Percentiles rank a stretch among this genome's conserved stretches.
Conservation (phyloP, 2,888 invertebrate genomes). For the Callyntrura guangdongensis region DNA sequence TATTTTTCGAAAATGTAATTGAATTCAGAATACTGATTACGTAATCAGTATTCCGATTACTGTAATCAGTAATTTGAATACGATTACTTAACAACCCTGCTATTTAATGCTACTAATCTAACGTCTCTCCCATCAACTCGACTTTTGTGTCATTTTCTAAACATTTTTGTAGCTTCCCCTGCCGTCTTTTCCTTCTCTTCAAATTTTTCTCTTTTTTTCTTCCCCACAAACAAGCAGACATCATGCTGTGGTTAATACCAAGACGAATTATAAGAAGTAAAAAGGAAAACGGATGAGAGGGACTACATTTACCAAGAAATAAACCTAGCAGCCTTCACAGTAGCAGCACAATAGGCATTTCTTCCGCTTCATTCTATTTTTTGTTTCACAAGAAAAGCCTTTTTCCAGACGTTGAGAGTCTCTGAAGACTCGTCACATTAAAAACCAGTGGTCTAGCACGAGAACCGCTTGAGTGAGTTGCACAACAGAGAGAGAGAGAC, state of each 20-base stretch:
- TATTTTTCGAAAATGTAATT: no score
- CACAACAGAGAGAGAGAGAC: constrained; percentile 16
- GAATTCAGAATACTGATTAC: no score
- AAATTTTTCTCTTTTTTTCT: background rate
- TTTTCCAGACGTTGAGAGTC: constrained; percentile 16
- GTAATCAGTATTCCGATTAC: no score
- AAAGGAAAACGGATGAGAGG: background rate
- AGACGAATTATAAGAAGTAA: background rate
- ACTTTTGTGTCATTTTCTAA: no score
- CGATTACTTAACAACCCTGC: no score
- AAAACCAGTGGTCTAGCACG: background rate
- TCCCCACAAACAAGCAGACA: background rate
- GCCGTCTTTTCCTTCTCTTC: no score
- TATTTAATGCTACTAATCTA: no score
- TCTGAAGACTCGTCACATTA: constrained; percentile 5
- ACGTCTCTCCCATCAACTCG: no score
- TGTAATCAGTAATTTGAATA: no score
- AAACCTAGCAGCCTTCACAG: background rate
- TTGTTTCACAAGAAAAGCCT: background rate
- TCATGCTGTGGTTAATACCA: background rate
- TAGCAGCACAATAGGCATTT: background rate
- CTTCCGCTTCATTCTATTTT: background rate
- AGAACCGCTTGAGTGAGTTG: background rate
- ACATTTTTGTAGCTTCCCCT: no score
- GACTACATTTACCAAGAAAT: constrained; percentile 5